phyloP scores from a whole-genome alignment of 2,888 invertebrate genomes.

The Tortrix viridana region DNA sequence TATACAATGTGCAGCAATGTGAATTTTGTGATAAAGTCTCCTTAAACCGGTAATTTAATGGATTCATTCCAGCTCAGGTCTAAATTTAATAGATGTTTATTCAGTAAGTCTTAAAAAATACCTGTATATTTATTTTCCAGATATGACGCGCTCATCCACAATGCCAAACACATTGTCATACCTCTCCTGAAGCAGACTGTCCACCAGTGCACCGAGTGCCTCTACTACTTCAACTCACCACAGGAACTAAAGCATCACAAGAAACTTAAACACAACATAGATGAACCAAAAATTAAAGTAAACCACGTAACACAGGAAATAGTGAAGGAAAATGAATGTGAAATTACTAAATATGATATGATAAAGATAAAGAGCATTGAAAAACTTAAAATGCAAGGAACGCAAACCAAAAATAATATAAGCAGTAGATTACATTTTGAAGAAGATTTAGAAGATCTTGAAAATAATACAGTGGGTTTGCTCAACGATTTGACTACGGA shows the following conservation, averaged over 20 bases:
- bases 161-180: conserved; percentile 57
- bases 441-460: conserved; percentile 39
- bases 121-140: conserved; percentile 50
- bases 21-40: conserved; percentile 46
- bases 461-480: conserved; percentile 8
- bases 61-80: too few relatives aligned
- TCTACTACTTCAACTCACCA: conserved; percentile 46
- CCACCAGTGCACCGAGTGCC: conserved; percentile 48
- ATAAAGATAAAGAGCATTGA: neutral
- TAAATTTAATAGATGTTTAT: too few relatives aligned
- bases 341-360: neutral
- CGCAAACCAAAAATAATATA: conserved; percentile 11
- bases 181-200: conserved; percentile 49
- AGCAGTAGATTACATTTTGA: conserved; percentile 45
- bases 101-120: too few relatives aligned
- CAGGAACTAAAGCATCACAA: conserved; percentile 47
- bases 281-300: neutral
- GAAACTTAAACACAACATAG: conserved; percentile 41
- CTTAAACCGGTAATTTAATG: conserved; percentile 39
- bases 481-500: conserved; percentile 33
- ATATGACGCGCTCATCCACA: conserved; percentile 52
- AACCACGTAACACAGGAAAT: neutral
- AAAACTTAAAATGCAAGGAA: neutral
- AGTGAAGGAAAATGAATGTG: conserved; percentile 33
- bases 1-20: conserved; percentile 33